Conservation (phyloP, 2,113 vertebrate species). For the Elachura formosa region DNA sequence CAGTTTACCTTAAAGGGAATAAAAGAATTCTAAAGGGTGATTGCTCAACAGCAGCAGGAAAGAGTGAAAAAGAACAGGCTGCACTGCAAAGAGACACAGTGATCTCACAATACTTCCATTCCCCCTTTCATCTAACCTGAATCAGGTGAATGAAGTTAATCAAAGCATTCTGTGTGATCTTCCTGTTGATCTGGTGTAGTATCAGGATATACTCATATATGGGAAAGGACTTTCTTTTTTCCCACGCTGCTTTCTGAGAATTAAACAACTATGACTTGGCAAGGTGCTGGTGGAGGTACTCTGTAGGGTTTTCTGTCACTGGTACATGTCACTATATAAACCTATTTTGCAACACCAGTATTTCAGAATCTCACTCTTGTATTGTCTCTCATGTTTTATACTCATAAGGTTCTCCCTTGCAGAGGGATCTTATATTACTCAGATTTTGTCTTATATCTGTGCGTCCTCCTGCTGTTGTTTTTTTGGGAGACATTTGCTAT, state of each 20-base stretch:
- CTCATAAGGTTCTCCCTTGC: neutral
- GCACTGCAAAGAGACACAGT: neutral
- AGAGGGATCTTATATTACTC: neutral
- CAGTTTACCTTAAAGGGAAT: neutral
- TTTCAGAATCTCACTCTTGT: neutral
- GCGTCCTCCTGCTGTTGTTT: neutral
- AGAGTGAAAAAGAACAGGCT: neutral
- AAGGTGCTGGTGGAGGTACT: neutral
- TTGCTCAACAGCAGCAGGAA: neutral
- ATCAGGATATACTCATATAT: neutral
- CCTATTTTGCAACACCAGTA: rapidly evolving
- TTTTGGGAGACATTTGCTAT: neutral
- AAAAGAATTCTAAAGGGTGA: neutral
- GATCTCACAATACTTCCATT: neutral
- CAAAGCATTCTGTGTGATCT: neutral
- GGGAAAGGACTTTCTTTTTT: neutral
- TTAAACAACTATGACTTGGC: neutral
- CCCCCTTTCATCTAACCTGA: neutral
- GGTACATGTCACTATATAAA: neutral
- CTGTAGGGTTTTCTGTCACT: neutral
- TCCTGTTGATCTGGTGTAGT: neutral
- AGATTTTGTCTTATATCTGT: neutral
- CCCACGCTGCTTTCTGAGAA: neutral
- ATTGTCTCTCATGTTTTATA: neutral
- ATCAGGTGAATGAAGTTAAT: neutral